A percentile compares a stretch with the other conserved stretches of the same genome.
phyloP scores from a whole-genome alignment of 2,888 invertebrate species.

The Meghimatium bilineatum region DNA sequence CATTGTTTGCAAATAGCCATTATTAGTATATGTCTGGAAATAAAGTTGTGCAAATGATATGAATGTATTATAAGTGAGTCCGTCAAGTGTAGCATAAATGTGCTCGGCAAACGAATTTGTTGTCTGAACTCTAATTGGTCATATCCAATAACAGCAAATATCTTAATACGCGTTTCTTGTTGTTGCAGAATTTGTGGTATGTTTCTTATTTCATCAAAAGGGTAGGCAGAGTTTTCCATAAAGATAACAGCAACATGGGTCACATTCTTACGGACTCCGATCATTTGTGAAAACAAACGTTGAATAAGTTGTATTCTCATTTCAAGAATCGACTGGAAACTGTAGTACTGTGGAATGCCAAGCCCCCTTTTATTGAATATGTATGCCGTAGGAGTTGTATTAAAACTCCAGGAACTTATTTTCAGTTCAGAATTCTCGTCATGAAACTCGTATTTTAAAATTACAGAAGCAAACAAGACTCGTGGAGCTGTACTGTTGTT shows the following conservation, averaged over 20 bases:
- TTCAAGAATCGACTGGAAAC: background rate
- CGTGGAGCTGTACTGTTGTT: no score
- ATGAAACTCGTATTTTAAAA: no score
- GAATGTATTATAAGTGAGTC: background rate
- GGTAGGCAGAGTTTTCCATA: background rate
- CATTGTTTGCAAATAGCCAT: background rate
- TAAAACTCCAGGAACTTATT: no score
- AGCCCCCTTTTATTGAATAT: no score
- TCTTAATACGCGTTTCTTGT: background rate
- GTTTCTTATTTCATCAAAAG: background rate
- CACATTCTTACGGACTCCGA: background rate
- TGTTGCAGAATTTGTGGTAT: background rate
- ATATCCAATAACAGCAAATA: background rate
- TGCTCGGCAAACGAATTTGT: no score
- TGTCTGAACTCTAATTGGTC: no score
- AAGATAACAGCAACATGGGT: background rate
- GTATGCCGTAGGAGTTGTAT: no score
- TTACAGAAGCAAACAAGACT: no score
- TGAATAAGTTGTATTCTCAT: background rate
- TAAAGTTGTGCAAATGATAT: fast-evolving
- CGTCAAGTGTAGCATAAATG: no score
- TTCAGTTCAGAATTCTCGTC: no score
- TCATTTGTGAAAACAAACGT: background rate
- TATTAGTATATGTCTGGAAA: background rate
- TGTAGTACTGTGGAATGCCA: no score